phyloP scores from a whole-genome alignment of 2,888 invertebrate species.

The Podotricha telesiphe region DNA sequence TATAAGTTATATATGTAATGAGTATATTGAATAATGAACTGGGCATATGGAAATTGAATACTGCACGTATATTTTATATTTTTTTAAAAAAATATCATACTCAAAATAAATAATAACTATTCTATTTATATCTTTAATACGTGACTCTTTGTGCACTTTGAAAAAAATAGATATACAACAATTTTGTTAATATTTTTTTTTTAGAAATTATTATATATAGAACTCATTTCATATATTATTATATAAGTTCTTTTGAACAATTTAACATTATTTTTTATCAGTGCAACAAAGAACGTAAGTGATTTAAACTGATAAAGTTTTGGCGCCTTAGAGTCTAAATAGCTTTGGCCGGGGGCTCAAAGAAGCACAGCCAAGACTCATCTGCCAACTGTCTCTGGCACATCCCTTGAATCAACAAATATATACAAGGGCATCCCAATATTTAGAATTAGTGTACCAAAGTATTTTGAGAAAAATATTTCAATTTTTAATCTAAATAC shows the following conservation, averaged over 20 bases:
- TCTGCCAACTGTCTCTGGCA: conserved; percentile 74
- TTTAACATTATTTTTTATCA: background rate
- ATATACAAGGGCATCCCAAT: conserved; percentile 62
- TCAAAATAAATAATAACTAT: too few species aligned
- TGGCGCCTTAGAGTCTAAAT: conserved; percentile 76
- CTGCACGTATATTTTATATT: too few species aligned
- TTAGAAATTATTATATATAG: too few species aligned
- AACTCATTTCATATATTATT: background rate
- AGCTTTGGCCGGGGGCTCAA: conserved; percentile 65
- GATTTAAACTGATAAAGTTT: conserved; percentile 45
- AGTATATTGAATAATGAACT: too few species aligned
- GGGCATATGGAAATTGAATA: too few species aligned
- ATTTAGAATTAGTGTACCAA: conserved; percentile 50
- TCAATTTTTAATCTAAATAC: background rate
- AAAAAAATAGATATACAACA: too few species aligned
- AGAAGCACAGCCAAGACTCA: conserved; percentile 60
- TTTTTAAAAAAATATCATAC: too few species aligned
- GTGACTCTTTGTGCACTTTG: too few species aligned
- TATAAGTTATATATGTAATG: background rate
- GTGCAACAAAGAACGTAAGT: conserved; percentile 2
- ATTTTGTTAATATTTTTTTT: too few species aligned
- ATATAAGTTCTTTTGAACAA: background rate
- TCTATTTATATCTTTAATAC: too few species aligned
- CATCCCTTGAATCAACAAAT: conserved; percentile 63
- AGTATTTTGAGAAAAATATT: conserved; percentile 1